These are phyloP conservation scores for Lasioglossum zephyrum DNA, from an alignment of 2,888 invertebrate genomes.

Conservation along the genomic window DNA sequence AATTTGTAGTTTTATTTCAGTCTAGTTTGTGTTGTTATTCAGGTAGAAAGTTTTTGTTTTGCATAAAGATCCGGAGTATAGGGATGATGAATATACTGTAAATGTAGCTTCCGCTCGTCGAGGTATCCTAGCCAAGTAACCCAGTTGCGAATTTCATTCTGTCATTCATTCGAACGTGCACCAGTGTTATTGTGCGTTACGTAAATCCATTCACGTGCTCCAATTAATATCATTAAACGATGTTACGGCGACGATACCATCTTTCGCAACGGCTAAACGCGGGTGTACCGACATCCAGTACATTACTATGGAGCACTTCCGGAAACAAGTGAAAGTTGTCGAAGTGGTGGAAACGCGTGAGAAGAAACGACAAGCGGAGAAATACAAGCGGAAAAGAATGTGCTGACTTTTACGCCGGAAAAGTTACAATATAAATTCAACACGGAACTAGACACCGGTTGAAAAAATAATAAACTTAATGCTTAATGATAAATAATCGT, in stretches of 20 bases:
- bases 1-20: no score
- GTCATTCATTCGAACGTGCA: background rate
- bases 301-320: constrained; percentile 40
- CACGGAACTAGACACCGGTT: background rate
- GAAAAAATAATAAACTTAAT: no score
- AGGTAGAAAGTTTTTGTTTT: no score
- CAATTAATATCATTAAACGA: constrained; percentile 60
- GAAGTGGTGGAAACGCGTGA: constrained; percentile 43
- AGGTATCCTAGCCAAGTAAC: background rate
- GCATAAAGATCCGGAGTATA: no score
- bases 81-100: background rate
- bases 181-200: constrained; percentile 46
- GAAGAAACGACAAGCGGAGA: constrained; percentile 43
- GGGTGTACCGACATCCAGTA: constrained; percentile 40
- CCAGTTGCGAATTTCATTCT: constrained; percentile 17
- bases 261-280: constrained; percentile 49
- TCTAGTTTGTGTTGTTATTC: no score
- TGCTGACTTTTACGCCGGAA: background rate
- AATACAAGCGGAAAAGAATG: constrained; percentile 12
- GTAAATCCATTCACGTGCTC: constrained; percentile 52
- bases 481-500: background rate
- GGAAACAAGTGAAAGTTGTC: constrained; percentile 61
- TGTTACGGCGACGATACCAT: constrained; percentile 51
- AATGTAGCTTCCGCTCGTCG: background rate
- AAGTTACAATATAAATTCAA: background rate